phyloP scores from a whole-genome alignment of 2,797 vertebrate genomes.

The Manis pentadactyla region DNA sequence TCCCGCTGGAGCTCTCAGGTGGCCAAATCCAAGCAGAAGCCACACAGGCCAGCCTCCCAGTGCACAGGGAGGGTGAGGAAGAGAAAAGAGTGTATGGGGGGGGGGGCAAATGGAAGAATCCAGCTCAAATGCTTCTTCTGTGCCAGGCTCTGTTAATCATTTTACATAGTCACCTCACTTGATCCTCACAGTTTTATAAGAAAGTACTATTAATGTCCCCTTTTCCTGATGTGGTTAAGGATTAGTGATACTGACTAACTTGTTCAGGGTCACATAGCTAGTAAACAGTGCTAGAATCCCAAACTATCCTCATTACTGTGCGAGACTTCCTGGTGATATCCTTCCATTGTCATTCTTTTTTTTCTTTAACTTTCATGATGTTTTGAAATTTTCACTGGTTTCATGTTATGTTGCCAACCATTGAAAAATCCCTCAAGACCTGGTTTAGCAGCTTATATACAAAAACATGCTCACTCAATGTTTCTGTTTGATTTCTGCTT shows the following conservation, averaged over 20 bases:
- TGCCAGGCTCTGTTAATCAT: background rate
- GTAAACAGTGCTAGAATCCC: background rate
- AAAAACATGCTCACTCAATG: background rate
- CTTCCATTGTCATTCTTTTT: background rate
- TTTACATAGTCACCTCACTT: background rate
- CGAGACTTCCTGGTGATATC: background rate
- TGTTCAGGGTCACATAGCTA: background rate
- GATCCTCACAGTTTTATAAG: background rate
- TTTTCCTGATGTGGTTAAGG: background rate
- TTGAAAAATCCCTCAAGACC: background rate
- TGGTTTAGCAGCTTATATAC: constrained; percentile 1
- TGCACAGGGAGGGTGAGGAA: background rate
- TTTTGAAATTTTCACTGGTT: constrained; percentile 6
- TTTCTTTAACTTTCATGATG: background rate
- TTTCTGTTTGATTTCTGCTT: constrained; percentile 19
- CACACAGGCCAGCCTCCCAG: background rate
- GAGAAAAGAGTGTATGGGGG: background rate
- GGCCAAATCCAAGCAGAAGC: background rate
- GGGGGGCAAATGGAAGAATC: background rate
- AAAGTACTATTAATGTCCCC: background rate
- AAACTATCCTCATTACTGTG: background rate
- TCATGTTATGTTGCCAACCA: background rate
- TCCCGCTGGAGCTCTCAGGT: background rate
- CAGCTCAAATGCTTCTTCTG: background rate
- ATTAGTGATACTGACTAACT: background rate